Percentiles rank a stretch among this genome's conserved stretches.
These are phyloP conservation scores for Eurytoma adleriae DNA, from an alignment of 2,888 invertebrate genomes.

Conservation along the genomic window DNA sequence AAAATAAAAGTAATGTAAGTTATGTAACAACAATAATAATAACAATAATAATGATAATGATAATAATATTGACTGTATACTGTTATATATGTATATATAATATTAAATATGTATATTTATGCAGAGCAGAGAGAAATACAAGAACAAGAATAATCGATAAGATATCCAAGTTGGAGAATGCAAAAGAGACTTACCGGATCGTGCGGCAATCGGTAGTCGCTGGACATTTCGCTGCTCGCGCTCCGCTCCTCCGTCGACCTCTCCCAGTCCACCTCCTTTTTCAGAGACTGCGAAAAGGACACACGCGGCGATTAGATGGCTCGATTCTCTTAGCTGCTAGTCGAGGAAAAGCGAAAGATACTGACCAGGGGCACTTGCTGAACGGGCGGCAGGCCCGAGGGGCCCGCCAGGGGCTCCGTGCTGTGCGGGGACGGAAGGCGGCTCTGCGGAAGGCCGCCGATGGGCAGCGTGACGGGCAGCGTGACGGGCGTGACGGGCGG, in stretches of 20 bases:
- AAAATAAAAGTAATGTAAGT: slow-evolving; percentile 49
- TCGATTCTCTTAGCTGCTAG: too few species aligned
- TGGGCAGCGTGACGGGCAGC: slow-evolving; percentile 48
- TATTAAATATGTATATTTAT: slow-evolving; percentile 68
- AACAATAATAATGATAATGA: slow-evolving; percentile 56
- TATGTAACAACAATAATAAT: slow-evolving; percentile 49
- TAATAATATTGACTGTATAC: slow-evolving; percentile 58
- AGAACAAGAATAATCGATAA: slow-evolving; percentile 70
- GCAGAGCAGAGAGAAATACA: slow-evolving; percentile 72
- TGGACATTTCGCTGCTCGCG: slow-evolving; percentile 84
- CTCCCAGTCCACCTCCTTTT: slow-evolving; percentile 93
- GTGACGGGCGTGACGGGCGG: slow-evolving; percentile 30
- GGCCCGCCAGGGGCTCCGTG: slow-evolving; percentile 86
- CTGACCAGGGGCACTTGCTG: slow-evolving; percentile 93
- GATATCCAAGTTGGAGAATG: slow-evolving; percentile 62
- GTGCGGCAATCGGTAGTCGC: slow-evolving; percentile 88
- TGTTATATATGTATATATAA: slow-evolving; percentile 58
- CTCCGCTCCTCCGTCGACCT: slow-evolving; percentile 86
- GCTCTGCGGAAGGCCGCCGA: slow-evolving; percentile 68
- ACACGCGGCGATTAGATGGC: slow-evolving; percentile 38
- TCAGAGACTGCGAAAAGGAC: slow-evolving; percentile 84
- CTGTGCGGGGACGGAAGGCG: slow-evolving; percentile 81
- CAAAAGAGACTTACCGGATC: slow-evolving; percentile 84
- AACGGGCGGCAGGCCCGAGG: slow-evolving; percentile 90
- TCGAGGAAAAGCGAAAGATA: slow-evolving; percentile 59